Percentiles rank a stretch among this genome's conserved stretches.
Conservation (phyloP, 1,140 invertebrate species). For the Heterodera schachtii region DNA sequence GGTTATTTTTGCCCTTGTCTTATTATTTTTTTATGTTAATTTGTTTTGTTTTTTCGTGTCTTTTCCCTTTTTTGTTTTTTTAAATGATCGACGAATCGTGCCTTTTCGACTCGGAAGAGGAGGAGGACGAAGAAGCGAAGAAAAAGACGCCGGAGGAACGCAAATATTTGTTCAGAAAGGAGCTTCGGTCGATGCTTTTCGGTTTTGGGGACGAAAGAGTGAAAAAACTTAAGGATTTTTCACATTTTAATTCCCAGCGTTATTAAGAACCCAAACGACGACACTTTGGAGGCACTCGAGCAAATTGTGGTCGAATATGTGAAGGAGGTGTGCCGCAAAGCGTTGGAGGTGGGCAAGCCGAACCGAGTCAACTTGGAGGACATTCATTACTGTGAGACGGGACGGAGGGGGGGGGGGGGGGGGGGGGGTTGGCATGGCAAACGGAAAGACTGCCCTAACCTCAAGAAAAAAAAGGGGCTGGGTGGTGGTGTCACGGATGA, state of each 20-base stretch:
- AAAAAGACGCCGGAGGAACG: conserved; percentile 51
- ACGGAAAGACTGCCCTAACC: too few species aligned
- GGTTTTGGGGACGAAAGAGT: conserved; percentile 92
- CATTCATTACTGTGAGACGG: conserved; percentile 69
- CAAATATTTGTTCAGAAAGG: conserved; percentile 46
- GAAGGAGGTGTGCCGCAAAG: conserved; percentile 76
- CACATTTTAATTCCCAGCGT: background rate
- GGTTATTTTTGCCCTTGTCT: too few species aligned
- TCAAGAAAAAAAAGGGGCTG: too few species aligned
- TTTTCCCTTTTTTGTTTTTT: conserved; percentile 4
- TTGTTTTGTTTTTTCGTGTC: background rate
- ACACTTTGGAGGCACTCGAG: conserved; percentile 95
- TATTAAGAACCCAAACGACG: conserved; percentile 91
- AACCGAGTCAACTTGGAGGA: conserved; percentile 95
- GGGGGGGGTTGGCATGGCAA: too few species aligned
- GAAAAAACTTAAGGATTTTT: background rate
- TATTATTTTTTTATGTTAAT: too few species aligned
- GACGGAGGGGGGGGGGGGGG: background rate
- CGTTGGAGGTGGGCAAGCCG: conserved; percentile 92
- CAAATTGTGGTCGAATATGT: conserved; percentile 98
- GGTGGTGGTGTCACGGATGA: too few species aligned
- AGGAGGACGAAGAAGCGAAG: conserved; percentile 39
- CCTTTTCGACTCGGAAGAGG: conserved; percentile 44
- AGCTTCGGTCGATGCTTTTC: conserved; percentile 95
- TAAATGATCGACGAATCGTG: conserved; percentile 38